Conservation (phyloP, 2,888 invertebrate genomes). For the Drosophila neotestacea region DNA sequence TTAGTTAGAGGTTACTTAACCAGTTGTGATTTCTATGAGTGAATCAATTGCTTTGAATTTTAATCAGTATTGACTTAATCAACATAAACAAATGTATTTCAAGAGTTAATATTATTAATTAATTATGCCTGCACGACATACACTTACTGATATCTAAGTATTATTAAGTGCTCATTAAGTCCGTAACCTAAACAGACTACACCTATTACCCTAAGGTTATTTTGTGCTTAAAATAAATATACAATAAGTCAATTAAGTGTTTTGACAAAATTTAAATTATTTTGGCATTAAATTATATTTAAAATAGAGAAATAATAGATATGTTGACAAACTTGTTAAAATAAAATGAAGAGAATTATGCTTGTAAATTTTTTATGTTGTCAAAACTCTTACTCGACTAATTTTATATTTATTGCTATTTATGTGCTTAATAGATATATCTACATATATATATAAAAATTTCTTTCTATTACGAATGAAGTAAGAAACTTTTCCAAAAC, state of each 20-base stretch:
- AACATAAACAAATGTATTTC: slow-evolving; percentile 1
- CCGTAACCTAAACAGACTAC: neutral
- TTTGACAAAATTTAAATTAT: too few relatives aligned
- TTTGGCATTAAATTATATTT: too few relatives aligned
- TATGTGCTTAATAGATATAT: neutral
- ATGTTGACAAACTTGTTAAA: neutral
- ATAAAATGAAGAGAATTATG: neutral
- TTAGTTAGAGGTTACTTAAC: neutral
- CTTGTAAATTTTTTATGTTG: too few relatives aligned
- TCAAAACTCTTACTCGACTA: too few relatives aligned
- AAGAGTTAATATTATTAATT: slow-evolving; percentile 7
- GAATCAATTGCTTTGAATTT: slow-evolving; percentile 10
- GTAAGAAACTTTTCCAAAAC: slow-evolving; percentile 13
- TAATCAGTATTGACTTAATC: slow-evolving; percentile 3
- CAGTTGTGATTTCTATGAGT: neutral
- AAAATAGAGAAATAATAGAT: neutral
- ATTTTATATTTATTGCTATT: neutral
- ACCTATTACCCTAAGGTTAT: neutral
- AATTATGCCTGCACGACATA: slow-evolving; percentile 6
- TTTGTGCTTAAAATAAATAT: neutral
- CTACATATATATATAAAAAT: neutral
- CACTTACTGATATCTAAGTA: neutral
- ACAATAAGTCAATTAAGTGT: too few relatives aligned
- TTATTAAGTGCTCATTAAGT: slow-evolving; percentile 2
- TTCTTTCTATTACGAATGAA: neutral